Evolutionary conservation across 2,797 vertebrate species (phyloP).

Genomic region (Leontopithecus rosalia): DNA sequence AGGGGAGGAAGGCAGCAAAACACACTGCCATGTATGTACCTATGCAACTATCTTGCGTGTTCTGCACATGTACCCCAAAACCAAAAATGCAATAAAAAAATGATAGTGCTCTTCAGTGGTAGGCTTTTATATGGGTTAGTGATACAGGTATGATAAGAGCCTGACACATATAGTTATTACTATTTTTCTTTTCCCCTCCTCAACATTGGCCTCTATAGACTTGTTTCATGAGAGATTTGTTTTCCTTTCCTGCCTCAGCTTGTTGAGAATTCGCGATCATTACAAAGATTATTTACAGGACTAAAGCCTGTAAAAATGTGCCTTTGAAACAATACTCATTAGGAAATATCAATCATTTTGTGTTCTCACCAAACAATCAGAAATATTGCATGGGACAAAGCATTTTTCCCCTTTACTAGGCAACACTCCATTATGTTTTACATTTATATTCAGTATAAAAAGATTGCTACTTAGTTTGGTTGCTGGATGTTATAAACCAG

Average conservation of each 20-base stretch:
- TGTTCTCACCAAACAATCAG: constrained; percentile 31
- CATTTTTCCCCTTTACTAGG: constrained; percentile 45
- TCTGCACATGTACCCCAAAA: too few species aligned
- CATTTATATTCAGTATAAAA: constrained; percentile 52
- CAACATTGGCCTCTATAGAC: neutral
- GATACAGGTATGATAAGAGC: neutral
- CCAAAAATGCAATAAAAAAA: too few species aligned
- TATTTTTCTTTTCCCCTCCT: neutral
- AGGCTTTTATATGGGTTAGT: neutral
- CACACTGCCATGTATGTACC: too few species aligned
- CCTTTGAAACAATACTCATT: constrained; percentile 55
- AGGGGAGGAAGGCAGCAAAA: too few species aligned
- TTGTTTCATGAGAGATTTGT: constrained; percentile 53
- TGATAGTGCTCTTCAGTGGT: neutral
- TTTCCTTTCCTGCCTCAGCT: constrained; percentile 51
- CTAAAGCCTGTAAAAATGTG: constrained; percentile 2
- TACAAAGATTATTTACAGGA: constrained; percentile 52
- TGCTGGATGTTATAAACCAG: neutral
- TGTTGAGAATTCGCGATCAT: constrained; percentile 24
- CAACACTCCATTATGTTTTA: constrained; percentile 27
- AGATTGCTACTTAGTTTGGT: constrained; percentile 26
- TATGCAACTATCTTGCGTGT: too few species aligned
- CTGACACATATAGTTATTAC: neutral
- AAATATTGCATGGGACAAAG: constrained; percentile 58
- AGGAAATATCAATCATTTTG: constrained; percentile 53